phyloP scores from a whole-genome alignment of 2,113 vertebrate species.

The Gasterosteus aculeatus region DNA sequence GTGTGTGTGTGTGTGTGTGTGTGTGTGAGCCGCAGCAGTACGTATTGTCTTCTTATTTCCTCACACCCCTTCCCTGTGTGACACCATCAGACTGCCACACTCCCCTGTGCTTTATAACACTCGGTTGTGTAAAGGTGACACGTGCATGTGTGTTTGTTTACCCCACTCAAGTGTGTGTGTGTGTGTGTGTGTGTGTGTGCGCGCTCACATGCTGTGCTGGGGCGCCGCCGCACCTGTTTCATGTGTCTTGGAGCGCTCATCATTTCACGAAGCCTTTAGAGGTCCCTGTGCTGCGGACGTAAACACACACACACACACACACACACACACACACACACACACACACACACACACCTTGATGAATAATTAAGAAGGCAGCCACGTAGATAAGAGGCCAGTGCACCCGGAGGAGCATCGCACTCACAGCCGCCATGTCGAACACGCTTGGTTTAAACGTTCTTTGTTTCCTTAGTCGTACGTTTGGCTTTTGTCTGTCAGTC shows the following conservation, averaged over 20 bases:
- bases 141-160: slow-evolving; percentile 41
- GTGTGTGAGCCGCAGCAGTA: slow-evolving; percentile 15
- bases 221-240: slow-evolving; percentile 64
- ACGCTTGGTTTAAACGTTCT: slow-evolving; percentile 54
- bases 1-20: slow-evolving; percentile 14
- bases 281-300: slow-evolving; percentile 39
- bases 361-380: slow-evolving; percentile 77
- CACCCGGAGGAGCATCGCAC: slow-evolving; percentile 63
- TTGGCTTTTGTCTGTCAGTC: slow-evolving; percentile 41
- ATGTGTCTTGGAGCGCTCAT: slow-evolving; percentile 62
- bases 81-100: slow-evolving; percentile 50
- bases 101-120: slow-evolving; percentile 47
- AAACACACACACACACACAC: slow-evolving; percentile 43
- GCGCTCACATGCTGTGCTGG: slow-evolving; percentile 60
- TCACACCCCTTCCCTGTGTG: slow-evolving; percentile 31
- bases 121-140: slow-evolving; percentile 52
- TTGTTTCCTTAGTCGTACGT: slow-evolving; percentile 40
- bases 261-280: slow-evolving; percentile 52
- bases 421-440: slow-evolving; percentile 64
- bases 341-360: slow-evolving; percentile 59
- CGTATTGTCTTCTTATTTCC: slow-evolving; percentile 55
- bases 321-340: slow-evolving; percentile 22
- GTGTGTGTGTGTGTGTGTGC: slow-evolving; percentile 11
- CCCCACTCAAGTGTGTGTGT: slow-evolving; percentile 16
- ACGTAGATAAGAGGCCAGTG: slow-evolving; percentile 64